A percentile compares a stretch with the other conserved stretches of the same genome.
Conservation (phyloP, 1,140 invertebrate genomes). For the Drosophila lacertosa region DNA sequence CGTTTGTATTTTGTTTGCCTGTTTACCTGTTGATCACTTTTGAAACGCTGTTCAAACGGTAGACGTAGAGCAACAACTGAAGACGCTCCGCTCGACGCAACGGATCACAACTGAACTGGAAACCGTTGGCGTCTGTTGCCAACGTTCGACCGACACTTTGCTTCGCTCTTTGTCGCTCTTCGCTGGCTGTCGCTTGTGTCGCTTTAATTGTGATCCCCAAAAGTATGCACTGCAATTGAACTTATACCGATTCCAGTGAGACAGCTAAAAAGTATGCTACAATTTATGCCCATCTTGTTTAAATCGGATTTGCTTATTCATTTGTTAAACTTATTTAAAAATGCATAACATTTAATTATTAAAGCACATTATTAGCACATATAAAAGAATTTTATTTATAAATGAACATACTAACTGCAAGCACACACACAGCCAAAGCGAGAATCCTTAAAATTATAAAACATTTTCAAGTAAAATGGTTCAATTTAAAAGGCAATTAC, state of each 20-base stretch:
- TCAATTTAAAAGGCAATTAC: constrained; percentile 3
- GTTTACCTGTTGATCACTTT: constrained; percentile 23
- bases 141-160: constrained; percentile 8
- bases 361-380: not conserved
- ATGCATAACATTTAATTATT: not conserved
- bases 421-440: not conserved
- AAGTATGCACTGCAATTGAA: constrained; percentile 7
- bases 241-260: not conserved
- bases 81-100: constrained; percentile 24
- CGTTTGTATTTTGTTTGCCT: not conserved
- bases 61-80: constrained; percentile 11
- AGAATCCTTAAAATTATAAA: constrained; percentile 53
- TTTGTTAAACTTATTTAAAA: too few species aligned
- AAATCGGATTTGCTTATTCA: too few species aligned
- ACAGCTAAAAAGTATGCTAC: constrained; percentile 24
- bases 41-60: not conserved
- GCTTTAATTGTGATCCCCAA: constrained; percentile 3
- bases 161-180: constrained; percentile 14
- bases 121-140: constrained; percentile 27
- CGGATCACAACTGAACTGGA: constrained; percentile 24
- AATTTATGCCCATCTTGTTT: too few species aligned
- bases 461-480: constrained; percentile 20
- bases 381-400: constrained; percentile 1
- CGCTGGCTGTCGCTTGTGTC: not conserved
- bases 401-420: not conserved